These are phyloP conservation scores for Pachyseris speciosa DNA, from an alignment of 64 coral and sea anemone genomes.

Conservation along the genomic window DNA sequence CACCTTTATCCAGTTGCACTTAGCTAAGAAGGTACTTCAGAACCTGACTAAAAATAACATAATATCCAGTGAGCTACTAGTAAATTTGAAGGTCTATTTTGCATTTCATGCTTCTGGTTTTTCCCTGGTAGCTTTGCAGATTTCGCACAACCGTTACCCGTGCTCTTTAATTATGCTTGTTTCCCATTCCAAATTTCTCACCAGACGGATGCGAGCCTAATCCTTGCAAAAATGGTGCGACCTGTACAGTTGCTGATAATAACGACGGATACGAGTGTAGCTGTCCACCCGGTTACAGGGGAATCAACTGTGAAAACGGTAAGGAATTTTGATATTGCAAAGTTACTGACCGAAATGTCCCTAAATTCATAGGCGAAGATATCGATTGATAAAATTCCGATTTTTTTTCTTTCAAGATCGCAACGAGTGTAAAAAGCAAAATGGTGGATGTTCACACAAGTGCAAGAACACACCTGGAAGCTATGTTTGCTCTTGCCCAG, in stretches of 20 bases:
- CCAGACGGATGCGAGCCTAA: background rate
- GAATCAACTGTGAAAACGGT: background rate
- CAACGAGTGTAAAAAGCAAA: background rate
- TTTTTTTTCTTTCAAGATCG: background rate
- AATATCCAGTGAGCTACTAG: no score
- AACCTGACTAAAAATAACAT: no score
- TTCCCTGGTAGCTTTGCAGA: no score
- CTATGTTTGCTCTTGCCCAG: no score
- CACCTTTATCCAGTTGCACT: no score
- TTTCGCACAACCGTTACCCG: no score
- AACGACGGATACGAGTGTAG: background rate
- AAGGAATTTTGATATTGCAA: background rate
- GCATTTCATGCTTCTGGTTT: no score
- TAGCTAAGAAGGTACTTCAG: no score
- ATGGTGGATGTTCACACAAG: slow-evolving; percentile 12
- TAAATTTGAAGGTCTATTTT: no score
- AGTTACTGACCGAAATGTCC: background rate
- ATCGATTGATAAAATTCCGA: background rate
- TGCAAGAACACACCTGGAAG: background rate
- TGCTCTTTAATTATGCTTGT: no score
- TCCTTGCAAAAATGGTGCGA: background rate
- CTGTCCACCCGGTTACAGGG: background rate
- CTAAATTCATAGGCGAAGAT: background rate
- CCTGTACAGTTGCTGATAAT: background rate
- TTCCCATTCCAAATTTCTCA: background rate